Base-by-base conservation (phyloP, 2,888 invertebrate species). In the Neelides folsomi region DNA sequence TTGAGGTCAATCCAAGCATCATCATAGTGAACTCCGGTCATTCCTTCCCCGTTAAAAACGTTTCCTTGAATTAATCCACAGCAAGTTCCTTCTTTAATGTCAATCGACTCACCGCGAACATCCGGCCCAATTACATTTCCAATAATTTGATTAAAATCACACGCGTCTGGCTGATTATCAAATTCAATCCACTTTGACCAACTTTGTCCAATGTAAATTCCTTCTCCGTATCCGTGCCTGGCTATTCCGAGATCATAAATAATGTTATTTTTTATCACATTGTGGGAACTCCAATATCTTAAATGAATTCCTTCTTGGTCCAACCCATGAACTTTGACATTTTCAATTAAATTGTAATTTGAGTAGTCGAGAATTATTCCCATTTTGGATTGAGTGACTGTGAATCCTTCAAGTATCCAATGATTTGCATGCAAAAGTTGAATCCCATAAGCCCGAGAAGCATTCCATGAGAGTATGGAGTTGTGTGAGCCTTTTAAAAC, bases 1-100 rank as follows among this genome's bases (percentile, higher is more conserved):
- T 60, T 60, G 13, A 60, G 55, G 48, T 60, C 60, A 1, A 60
- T 49, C 60, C 60, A 60, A 35, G 53, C 53, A 37, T 60, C 60
- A 18, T 56, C 60, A n/a, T 48, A 60, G 39, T 57, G 56, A 12
- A 51, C 54, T 42, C 50, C 50, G 9, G 58, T 54, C 51, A 53
- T 47, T 6, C 42, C 48, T 16, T 44, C 39, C 1, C 60, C 60
- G 27, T 58, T 53, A 35, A 60, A 60, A 16, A 16, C 37, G 16
- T 60, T 60, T n/a, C 52, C 52, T 40, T 56, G 47, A 34, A 60
- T 52, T 9, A 34, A n/a, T 9, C 60, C 60, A 52, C 60, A 60
- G 20, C 60, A 60, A 0, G 60, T 54, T 10, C 60, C 60, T 44
- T 60, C 60, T 20, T 60, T 60, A 7, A 60, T 51, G 34, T 60